Percentiles rank a stretch among this genome's conserved stretches.
phyloP scores from a whole-genome alignment of 2,113 vertebrate species.

The Larimichthys polyactis region DNA sequence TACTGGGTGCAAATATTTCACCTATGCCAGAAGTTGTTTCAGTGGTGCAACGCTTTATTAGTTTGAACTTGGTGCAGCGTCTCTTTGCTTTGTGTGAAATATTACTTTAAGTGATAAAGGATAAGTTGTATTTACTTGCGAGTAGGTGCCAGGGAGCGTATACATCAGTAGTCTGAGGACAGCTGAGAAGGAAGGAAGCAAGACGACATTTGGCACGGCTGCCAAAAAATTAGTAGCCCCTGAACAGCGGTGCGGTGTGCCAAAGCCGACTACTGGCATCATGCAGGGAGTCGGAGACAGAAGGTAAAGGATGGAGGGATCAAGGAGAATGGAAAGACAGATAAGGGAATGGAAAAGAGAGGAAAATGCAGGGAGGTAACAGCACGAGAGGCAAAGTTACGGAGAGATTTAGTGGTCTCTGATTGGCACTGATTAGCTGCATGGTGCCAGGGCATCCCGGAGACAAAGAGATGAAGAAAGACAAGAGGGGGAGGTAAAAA shows the following conservation, averaged over 20 bases:
- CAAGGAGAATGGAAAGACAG: conserved; percentile 1
- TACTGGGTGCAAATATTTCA: background rate
- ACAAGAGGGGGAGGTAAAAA: conserved; percentile 48
- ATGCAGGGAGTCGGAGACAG: conserved; percentile 31
- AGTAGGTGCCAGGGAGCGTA: conserved; percentile 24
- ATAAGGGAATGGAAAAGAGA: background rate
- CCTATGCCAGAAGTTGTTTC: background rate
- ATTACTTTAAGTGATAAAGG: conserved; percentile 7
- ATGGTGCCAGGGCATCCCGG: conserved; percentile 20
- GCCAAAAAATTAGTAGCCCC: conserved; percentile 57
- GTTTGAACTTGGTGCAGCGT: background rate
- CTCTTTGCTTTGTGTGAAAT: background rate
- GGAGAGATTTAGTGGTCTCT: conserved; percentile 38
- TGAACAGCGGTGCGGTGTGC: conserved; percentile 42
- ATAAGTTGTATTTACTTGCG: conserved; percentile 9
- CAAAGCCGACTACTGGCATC: conserved; percentile 48
- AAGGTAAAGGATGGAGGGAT: conserved; percentile 33
- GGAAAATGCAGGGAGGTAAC: conserved; percentile 8
- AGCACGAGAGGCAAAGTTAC: conserved; percentile 24
- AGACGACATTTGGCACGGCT: conserved; percentile 28
- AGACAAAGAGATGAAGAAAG: conserved; percentile 47
- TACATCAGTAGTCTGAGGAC: conserved; percentile 36
- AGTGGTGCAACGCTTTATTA: background rate
- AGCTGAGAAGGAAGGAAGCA: conserved; percentile 31
- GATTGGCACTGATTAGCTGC: conserved; percentile 53